Percentiles rank a stretch among this genome's conserved stretches.
phyloP scores from a whole-genome alignment of 2,113 vertebrate genomes.

The Oncorhynchus tshawytscha region DNA sequence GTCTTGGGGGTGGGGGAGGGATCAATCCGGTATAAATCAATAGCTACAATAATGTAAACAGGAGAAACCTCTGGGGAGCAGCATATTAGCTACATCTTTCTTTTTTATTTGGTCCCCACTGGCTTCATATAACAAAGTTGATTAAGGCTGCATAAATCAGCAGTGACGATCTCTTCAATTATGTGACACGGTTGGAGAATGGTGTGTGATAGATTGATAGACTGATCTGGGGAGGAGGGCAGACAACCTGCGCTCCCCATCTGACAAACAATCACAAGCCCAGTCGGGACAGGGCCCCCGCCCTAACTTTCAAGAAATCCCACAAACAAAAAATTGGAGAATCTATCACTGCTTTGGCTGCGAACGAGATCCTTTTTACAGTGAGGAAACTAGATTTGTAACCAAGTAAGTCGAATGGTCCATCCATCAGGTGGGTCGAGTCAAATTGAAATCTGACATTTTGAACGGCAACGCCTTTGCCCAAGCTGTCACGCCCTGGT shows the following conservation, averaged over 20 bases:
- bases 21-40: conserved; percentile 35
- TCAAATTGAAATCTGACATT: conserved; percentile 75
- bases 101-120: conserved; percentile 45
- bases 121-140: conserved; percentile 55
- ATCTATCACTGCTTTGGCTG: conserved; percentile 30
- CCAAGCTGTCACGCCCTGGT: too few species aligned
- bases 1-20: background rate
- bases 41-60: conserved; percentile 30
- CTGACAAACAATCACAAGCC: conserved; percentile 54
- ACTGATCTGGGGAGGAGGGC: conserved; percentile 36
- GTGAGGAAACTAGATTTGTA: conserved; percentile 48
- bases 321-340: conserved; percentile 30
- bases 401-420: conserved; percentile 53
- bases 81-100: conserved; percentile 6
- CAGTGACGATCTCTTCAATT: conserved; percentile 60
- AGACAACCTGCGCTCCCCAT: conserved; percentile 45
- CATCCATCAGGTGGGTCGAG: conserved; percentile 62
- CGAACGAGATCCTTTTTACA: conserved; percentile 36
- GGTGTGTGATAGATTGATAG: conserved; percentile 53
- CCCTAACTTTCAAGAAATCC: conserved; percentile 21
- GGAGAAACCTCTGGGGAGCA: conserved; percentile 24
- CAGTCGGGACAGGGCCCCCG: conserved; percentile 29
- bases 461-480: conserved; percentile 57
- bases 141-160: conserved; percentile 51
- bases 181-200: conserved; percentile 53